These are phyloP conservation scores for Mesoclemmys tuberculata DNA, from an alignment of 2,113 vertebrate genomes.

Conservation along the genomic window DNA sequence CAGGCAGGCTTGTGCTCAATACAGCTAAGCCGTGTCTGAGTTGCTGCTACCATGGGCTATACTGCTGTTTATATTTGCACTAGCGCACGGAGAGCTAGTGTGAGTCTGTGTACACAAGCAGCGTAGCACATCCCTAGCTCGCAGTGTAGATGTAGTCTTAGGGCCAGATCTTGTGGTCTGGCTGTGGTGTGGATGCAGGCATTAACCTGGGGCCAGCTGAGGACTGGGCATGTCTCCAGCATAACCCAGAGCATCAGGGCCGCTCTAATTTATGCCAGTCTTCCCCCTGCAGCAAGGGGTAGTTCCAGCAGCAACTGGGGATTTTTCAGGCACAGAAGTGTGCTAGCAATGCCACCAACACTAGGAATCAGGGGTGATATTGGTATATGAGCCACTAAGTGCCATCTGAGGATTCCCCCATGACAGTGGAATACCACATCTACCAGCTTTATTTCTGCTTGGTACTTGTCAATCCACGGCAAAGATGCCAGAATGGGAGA, in stretches of 20 bases:
- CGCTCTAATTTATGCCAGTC: neutral
- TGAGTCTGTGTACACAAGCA: neutral
- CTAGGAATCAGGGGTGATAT: no score
- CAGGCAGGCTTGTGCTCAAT: neutral
- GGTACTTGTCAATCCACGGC: neutral
- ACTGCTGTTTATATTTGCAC: neutral
- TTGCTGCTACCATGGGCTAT: neutral
- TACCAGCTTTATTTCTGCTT: neutral
- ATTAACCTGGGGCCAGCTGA: neutral
- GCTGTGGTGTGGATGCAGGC: neutral
- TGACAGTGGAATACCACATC: neutral
- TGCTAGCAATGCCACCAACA: neutral
- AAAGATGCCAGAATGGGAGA: neutral
- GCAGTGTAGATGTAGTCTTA: neutral
- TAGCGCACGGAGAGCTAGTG: neutral
- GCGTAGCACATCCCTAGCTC: neutral
- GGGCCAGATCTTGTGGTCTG: neutral
- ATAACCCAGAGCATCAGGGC: neutral
- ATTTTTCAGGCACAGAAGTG: neutral
- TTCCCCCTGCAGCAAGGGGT: neutral
- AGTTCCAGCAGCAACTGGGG: neutral
- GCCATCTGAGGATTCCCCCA: neutral
- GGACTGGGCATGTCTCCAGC: neutral
- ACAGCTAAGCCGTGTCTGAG: neutral
- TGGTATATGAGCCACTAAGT: neutral